These are phyloP conservation scores for Caenorhabditis tropicalis DNA, from an alignment of 1,140 invertebrate genomes.

Conservation along the genomic window DNA sequence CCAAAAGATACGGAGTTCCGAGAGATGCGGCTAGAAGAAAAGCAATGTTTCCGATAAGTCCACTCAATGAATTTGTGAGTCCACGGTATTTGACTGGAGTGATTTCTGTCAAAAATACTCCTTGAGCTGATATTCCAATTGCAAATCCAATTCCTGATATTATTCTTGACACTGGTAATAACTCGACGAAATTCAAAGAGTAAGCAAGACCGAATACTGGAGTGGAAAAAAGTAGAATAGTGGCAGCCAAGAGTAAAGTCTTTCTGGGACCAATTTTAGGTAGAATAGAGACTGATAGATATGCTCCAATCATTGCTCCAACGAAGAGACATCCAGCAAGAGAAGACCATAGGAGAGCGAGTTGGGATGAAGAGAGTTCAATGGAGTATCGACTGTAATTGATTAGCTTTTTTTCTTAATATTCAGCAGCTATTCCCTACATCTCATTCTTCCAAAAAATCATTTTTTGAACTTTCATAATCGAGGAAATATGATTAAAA, in stretches of 20 bases:
- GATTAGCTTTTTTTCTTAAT: no score
- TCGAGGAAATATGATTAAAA: no score
- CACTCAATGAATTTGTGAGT: conserved; percentile 42
- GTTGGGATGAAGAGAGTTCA: not conserved
- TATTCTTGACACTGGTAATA: conserved; percentile 50
- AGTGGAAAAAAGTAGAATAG: conserved; percentile 15
- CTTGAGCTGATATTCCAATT: conserved; percentile 54
- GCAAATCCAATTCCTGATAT: conserved; percentile 52
- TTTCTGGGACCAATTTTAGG: conserved; percentile 43
- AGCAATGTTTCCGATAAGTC: conserved; percentile 55
- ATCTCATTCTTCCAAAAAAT: no score
- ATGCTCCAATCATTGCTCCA: conserved; percentile 51
- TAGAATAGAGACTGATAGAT: not conserved
- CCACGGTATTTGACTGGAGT: conserved; percentile 48
- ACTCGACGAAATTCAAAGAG: not conserved
- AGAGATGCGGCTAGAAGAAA: conserved; percentile 48
- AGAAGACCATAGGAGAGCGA: conserved; percentile 45
- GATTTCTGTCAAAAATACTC: conserved; percentile 50
- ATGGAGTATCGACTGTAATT: conserved; percentile 34
- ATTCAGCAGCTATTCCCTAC: no score
- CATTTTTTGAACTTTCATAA: no score
- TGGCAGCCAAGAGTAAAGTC: conserved; percentile 27
- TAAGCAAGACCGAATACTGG: not conserved
- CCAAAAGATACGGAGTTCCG: conserved; percentile 51
- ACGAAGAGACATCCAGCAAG: conserved; percentile 50